These are phyloP conservation scores for Pipistrellus pygmaeus DNA, from an alignment of 2,797 vertebrate species.

Conservation along the genomic window DNA sequence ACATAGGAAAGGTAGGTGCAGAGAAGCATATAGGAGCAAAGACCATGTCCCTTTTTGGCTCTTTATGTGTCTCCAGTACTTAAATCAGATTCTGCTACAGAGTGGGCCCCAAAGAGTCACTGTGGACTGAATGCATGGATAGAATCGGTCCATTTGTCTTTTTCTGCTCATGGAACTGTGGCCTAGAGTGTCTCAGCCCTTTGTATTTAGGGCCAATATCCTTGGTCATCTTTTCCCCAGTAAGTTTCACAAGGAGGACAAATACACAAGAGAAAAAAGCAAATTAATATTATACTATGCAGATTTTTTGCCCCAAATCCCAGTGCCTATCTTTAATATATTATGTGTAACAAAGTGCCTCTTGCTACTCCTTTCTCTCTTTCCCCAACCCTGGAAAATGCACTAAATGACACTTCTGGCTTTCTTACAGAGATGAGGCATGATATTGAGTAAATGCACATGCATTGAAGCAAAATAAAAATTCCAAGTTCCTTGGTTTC, in stretches of 20 bases:
- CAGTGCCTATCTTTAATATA: neutral
- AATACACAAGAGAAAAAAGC: neutral
- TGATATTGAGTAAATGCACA: neutral
- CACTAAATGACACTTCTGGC: neutral
- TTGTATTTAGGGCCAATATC: neutral
- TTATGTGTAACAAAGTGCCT: neutral
- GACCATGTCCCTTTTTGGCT: neutral
- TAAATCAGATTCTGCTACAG: neutral
- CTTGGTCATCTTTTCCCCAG: neutral
- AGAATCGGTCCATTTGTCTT: neutral
- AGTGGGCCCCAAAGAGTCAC: neutral
- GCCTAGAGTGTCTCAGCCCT: neutral
- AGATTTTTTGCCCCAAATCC: neutral
- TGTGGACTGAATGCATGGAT: neutral
- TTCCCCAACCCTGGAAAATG: neutral
- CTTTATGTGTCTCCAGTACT: neutral
- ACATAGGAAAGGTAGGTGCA: neutral
- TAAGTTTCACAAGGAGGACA: neutral
- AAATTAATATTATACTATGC: neutral
- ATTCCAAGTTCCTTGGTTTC: neutral
- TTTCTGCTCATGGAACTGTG: neutral
- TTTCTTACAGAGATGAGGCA: neutral
- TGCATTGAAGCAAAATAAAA: neutral
- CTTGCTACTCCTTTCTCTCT: neutral
- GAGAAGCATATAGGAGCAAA: neutral